phyloP scores from a whole-genome alignment of 2,113 vertebrate genomes.

The Collichthys lucidus region DNA sequence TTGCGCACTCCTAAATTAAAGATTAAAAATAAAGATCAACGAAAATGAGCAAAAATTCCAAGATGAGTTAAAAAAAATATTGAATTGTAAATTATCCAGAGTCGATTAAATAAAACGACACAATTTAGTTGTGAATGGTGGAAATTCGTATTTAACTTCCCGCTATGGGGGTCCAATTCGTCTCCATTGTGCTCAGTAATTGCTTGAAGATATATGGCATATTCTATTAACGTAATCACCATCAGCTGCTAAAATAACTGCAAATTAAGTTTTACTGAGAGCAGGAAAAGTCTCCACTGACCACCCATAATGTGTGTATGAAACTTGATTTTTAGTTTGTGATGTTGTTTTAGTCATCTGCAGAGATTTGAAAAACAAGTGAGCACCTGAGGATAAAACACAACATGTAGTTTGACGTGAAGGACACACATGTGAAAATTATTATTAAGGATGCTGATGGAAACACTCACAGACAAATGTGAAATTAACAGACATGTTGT shows the following conservation, averaged over 20 bases:
- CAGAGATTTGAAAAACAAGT: background rate
- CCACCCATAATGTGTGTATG: conserved; percentile 85
- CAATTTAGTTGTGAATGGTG: conserved; percentile 83
- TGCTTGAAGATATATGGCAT: conserved; percentile 95
- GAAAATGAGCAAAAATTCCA: background rate
- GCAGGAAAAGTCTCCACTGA: conserved; percentile 80
- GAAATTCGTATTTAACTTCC: conserved; percentile 88
- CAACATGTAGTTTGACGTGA: background rate
- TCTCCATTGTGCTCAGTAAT: conserved; percentile 90
- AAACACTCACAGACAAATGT: background rate
- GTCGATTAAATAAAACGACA: conserved; percentile 65
- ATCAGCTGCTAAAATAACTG: conserved; percentile 90
- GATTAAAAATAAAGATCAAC: background rate
- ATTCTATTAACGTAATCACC: conserved; percentile 97
- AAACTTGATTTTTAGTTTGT: background rate
- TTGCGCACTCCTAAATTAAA: background rate
- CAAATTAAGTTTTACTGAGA: conserved; percentile 80
- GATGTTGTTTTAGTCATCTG: background rate
- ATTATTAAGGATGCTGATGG: background rate
- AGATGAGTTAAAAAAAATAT: background rate
- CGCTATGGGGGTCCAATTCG: conserved; percentile 86
- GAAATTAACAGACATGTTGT: background rate
- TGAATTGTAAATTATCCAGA: conserved; percentile 18
- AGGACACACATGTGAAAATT: background rate
- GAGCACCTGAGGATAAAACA: background rate